Conservation (phyloP, 2,797 vertebrate species). For the Eupleurogrammus muticus region DNA sequence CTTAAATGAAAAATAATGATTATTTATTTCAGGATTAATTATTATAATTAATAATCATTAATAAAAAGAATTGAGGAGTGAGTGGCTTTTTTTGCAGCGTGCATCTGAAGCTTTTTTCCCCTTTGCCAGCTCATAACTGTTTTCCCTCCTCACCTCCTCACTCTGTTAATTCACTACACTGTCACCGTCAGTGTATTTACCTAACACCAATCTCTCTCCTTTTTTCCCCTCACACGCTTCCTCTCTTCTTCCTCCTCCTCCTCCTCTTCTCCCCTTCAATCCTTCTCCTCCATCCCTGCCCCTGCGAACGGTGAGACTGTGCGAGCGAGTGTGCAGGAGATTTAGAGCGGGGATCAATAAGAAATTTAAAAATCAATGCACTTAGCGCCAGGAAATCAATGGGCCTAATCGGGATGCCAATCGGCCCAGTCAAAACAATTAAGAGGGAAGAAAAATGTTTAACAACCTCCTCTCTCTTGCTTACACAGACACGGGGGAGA, state of each 20-base stretch:
- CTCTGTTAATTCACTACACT: slow-evolving; percentile 74
- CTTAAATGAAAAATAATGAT: too few relatives aligned
- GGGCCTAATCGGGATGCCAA: slow-evolving; percentile 97
- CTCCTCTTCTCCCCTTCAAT: slow-evolving; percentile 45
- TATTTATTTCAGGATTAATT: too few relatives aligned
- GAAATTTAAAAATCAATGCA: slow-evolving; percentile 98
- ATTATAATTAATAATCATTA: too few relatives aligned
- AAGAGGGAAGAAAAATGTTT: slow-evolving; percentile 94
- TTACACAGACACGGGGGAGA: slow-evolving; percentile 77
- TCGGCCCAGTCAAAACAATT: slow-evolving; percentile 97
- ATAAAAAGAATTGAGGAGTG: slow-evolving; percentile 1
- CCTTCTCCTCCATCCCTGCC: slow-evolving; percentile 62
- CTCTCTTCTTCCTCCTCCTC: slow-evolving; percentile 48
- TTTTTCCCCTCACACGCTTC: too few relatives aligned
- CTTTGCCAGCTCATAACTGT: slow-evolving; percentile 53
- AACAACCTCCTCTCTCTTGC: slow-evolving; percentile 88
- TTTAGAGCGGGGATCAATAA: slow-evolving; percentile 96
- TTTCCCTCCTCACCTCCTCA: slow-evolving; percentile 30
- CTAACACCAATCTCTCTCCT: slow-evolving; percentile 66
- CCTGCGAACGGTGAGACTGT: slow-evolving; percentile 62
- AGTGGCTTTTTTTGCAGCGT: not conserved
- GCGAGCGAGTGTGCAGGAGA: slow-evolving; percentile 84
- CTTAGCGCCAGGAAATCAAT: slow-evolving; percentile 96
- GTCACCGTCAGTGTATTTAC: slow-evolving; percentile 76
- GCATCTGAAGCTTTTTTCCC: slow-evolving; percentile 25